Evolutionary conservation across 2,113 vertebrate genomes (phyloP).

Genomic region (Stomatorhinus ivindoensis): DNA sequence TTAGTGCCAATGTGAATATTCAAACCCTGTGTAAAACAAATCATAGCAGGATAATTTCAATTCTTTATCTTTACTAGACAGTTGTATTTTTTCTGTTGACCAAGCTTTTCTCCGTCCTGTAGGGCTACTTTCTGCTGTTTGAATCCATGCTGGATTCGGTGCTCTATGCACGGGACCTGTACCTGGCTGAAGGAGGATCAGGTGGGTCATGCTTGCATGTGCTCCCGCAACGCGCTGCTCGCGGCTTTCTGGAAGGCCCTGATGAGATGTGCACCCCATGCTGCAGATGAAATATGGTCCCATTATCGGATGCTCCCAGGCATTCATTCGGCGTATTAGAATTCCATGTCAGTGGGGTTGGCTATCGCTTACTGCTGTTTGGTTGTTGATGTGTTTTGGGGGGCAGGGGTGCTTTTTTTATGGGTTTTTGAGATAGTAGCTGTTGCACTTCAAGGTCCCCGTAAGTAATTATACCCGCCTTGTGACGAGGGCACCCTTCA

Average conservation of each 20-base stretch:
- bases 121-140: conserved; percentile 96
- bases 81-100: background rate
- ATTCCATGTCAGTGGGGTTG: conserved; percentile 4
- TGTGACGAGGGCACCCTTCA: background rate
- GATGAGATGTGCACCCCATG: conserved; percentile 50
- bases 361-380: conserved; percentile 22
- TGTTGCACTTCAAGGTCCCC: conserved; percentile 9
- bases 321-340: conserved; percentile 45
- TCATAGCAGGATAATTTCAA: background rate
- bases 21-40: background rate
- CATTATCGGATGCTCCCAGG: conserved; percentile 51
- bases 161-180: conserved; percentile 80
- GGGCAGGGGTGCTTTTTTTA: conserved; percentile 2
- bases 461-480: conserved; percentile 11
- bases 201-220: conserved; percentile 55
- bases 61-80: background rate
- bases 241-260: conserved; percentile 38
- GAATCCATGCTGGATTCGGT: conserved; percentile 97
- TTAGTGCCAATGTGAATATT: background rate
- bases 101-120: background rate
- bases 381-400: conserved; percentile 17
- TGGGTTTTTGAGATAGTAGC: conserved; percentile 20
- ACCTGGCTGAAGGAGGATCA: conserved; percentile 76
- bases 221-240: background rate
- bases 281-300: conserved; percentile 54